Evolutionary conservation across 2,888 invertebrate genomes (phyloP), one percentile per base, ranked within the genome.

Genomic region (Polietes domitor): DNA sequence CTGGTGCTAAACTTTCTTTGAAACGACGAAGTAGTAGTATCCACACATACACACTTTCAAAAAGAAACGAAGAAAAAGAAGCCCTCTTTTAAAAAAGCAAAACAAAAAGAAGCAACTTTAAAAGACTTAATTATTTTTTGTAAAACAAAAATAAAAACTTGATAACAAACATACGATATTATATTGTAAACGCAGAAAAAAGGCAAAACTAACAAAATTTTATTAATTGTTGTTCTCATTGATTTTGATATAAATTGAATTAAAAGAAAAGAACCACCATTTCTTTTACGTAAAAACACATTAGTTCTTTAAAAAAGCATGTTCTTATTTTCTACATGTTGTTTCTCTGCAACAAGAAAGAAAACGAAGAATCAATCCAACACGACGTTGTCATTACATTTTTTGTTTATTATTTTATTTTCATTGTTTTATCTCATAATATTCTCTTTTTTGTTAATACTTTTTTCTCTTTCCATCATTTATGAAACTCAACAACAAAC

Each of bases 181-280:
- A 80, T 80, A 76, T 76, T 65, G 65, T 58, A 77, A 70, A 37
- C 50, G 50, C 61, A 71, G n/a, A n/a, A 55, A 72, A 61, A 77
- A 77, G 70, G 47, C 72, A 78, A 75, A 73, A 71, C 47, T 41
- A 63, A 65, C 24, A 74, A 72, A 68, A 32, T 75, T 70, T 43
- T 72, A 80, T 81, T 76, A 78, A 81, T 81, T 84, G 84, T 84
- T 84, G 84, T 84, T 84, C 84, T 84, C 84, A 84, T 84, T 84
- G 84, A 84, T 84, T n/a, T n/a, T 81, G 75, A 76, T 78, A 79
- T 80, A 78, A 84, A 84, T 81, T 84, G 58, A 81, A 84, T 84
- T 84, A 81, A 68, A 68, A 17, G 17, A 65, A 63, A 58, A 58
- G 17, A 63, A 43, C 15, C 6, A 65, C 32, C 9, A 41, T 58